Base-by-base conservation (phyloP, 2,113 vertebrate species). In the Caretta caretta region DNA sequence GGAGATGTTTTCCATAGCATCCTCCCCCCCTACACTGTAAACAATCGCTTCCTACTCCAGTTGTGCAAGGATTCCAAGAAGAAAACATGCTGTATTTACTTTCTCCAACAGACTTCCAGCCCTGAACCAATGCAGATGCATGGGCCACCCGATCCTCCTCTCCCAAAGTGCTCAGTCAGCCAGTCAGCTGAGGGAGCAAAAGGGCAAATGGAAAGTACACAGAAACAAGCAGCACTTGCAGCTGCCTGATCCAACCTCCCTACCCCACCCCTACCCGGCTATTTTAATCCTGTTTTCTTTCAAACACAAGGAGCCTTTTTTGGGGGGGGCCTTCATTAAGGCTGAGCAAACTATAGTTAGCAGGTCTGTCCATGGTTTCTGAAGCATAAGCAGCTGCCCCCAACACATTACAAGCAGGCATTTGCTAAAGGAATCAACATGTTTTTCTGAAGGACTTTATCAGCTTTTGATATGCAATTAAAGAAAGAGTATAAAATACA, bases 231-330 rank as follows among this genome's bases (percentile, higher is more conserved):
- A 94, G 92, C 83, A 31, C 86, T 86, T 35, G 82, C 95, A 95
- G 93, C 83, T 91, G 92, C 83, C 4, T 1, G 50, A 89, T 83
- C 79, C 87, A 9, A 76, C n/a, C 92, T 86, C 90, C 29, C 54
- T 84, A 42, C 81, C 59, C 38, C 83, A 83, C 38, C 42, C 91
- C 24, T 82, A 56, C 54, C 90, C 90, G 85, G 90, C 96, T 97
- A 97, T 97, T 97, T 98, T 97, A 96, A 97, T 97, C 97, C 95
- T 86, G 90, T 83, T 93, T 97, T 82, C 93, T 95, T 95, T 82
- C 92, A 89, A 24, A 79, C 84, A 6, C 86, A 56, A 59, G 1
- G 42, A 95, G 94, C 92, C 83, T 51, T n/a, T 96, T 87, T 49
- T n/a, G n/a, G 83, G 56, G 80, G 80, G 80, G 91, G 87, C 85